Evolutionary conservation across 1,140 invertebrate genomes (phyloP).

Genomic region (Pogonomyrmex barbatus): DNA sequence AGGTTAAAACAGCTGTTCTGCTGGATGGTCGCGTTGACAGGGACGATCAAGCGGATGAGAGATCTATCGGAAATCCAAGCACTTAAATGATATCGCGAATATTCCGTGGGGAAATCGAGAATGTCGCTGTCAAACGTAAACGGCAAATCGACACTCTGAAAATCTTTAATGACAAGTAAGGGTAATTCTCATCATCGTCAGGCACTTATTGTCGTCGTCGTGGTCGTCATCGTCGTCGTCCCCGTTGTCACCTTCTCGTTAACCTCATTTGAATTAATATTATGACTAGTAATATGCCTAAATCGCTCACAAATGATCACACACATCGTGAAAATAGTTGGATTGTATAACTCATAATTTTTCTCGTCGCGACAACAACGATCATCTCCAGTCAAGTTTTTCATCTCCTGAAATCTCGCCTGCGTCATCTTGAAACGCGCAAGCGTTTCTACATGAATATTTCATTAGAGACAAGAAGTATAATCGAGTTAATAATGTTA

Average conservation of each 20-base stretch:
- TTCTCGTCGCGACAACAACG: background rate
- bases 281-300: background rate
- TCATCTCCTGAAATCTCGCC: background rate
- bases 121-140: constrained; percentile 86
- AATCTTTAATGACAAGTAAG: constrained; percentile 89
- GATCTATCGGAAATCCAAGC: constrained; percentile 82
- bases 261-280: constrained; percentile 73
- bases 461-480: background rate
- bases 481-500: background rate
- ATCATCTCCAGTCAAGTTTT: background rate
- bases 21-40: constrained; percentile 81
- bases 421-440: background rate
- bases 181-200: constrained; percentile 3
- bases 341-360: background rate
- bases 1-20: constrained; percentile 77
- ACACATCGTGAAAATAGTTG: background rate
- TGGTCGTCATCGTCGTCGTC: background rate
- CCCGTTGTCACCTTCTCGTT: constrained; percentile 70
- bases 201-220: background rate
- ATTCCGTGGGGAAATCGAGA: constrained; percentile 86
- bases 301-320: background rate
- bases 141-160: constrained; percentile 91
- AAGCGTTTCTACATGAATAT: background rate
- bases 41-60: constrained; percentile 81
- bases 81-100: constrained; percentile 87